Base-by-base conservation (phyloP, 2,797 vertebrate species). In the Enteromius radiatus region DNA sequence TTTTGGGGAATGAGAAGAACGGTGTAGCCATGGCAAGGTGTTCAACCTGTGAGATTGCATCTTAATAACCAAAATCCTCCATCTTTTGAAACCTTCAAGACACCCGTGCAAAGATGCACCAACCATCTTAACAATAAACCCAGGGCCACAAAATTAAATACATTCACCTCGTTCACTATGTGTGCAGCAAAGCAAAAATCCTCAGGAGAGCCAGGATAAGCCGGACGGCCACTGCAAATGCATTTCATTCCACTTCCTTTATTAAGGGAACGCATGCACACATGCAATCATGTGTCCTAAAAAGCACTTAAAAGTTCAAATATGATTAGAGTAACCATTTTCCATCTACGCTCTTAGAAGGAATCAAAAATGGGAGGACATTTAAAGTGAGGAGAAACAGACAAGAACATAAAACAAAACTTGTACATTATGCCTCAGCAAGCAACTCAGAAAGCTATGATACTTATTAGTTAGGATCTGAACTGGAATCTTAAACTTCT, bases 71-170 rank as follows among this genome's bases (percentile, higher is more conserved):
- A 11, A 45, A 59, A 54, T n/a, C 19, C 5, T 38, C n/a, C 14
- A 68, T 26, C 63, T 54, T 78, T 68, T 45, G 28, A 21, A 71
- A 10, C 7, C 6, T 38, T 49, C 4, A 3, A 45, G 68, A 70
- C 14, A 11, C 33, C 28, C 71, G 45, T 26, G 77, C 65, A 5
- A 15, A 80, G 12, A 9, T 5, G 11, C 15, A 28, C 33, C 14
- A 21, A 26, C 67, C 31, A 33, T 38, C 31, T 41, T 61, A 64
- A 59, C 59, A 75, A 12, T 38, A 77, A 67, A 83, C n/a, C 31
- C 41, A 38, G 5, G 26, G 26, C 77, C 64, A 81, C 73, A 63
- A 69, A 64, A 85, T 52, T 3, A 63, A 47, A 82, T 84, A 70
- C 54, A 76, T 41, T 52, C 56, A 31, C 68, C 76, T 43, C 14